Evolutionary conservation across 2,113 vertebrate species (phyloP), one percentile per base, ranked within the genome.

Genomic region (Solea senegalensis): DNA sequence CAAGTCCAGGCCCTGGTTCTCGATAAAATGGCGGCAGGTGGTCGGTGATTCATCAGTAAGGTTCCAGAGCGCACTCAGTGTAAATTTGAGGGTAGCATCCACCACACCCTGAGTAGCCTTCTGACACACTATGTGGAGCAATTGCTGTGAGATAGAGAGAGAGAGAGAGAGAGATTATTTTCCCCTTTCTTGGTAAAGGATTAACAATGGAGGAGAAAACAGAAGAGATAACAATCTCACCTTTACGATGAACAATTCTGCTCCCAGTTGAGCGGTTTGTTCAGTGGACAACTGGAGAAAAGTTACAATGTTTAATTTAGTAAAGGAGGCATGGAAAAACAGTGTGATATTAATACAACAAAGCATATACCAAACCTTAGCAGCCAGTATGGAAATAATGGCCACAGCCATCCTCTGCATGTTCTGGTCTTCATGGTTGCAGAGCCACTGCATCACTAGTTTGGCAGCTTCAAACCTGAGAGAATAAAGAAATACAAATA

Each of bases 371-470:
- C 12, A n/a, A 44, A 65, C 98, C 97, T 99, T 99, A 51, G 98
- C 98, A 83, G 98, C 98, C 67, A 99, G 92, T 74, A 99, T 99
- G 63, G 97, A 99, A 79, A 99, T 99, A 56, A 99, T 99, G 9
- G 98, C 98, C 28, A 99, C 98, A 2, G 98, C 98, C 98, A 99
- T 99, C 86, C 98, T 95, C 90, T 99, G 98, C 98, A 99, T 99
- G 85, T 98, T 99, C 85, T 99, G 98, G 90, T 99, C 98, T 80
- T 99, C 98, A 1, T 99, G 97, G 92, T 99, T 99, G 84, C 98
- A 99, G 57, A 99, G 94, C 98, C 98, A 99, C 90, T 99, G 98
- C 98, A 99, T 99, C 77, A 99, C 98, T 68, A 99, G 93, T 86
- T 99, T 99, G 67, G 98, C 97, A 57, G 98, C 97, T 92, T 99